Evolutionary conservation across 1,140 invertebrate species (phyloP).

Genomic region (Macrostomum lignano): DNA sequence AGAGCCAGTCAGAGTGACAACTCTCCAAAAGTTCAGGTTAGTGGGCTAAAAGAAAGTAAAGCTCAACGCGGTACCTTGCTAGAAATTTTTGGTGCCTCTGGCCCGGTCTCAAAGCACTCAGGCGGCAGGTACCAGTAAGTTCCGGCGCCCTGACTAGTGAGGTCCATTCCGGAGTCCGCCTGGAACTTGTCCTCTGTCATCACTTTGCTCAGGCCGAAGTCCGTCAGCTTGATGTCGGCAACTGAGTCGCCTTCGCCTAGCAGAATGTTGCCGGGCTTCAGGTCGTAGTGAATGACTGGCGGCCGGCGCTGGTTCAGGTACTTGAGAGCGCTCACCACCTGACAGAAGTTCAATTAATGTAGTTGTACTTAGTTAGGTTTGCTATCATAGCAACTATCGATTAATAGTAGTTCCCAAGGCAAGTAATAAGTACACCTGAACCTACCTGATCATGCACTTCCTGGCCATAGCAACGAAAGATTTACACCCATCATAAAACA

Average conservation of each 20-base stretch:
- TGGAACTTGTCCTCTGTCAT: constrained; percentile 98
- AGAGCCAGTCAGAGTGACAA: too few relatives aligned
- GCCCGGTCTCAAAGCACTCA: constrained; percentile 97
- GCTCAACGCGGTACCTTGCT: too few relatives aligned
- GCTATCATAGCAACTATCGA: too few relatives aligned
- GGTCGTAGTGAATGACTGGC: constrained; percentile 95
- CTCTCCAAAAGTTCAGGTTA: too few relatives aligned
- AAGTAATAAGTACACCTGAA: too few relatives aligned
- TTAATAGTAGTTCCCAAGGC: too few relatives aligned
- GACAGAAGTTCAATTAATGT: constrained; percentile 90
- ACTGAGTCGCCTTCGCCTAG: constrained; percentile 32
- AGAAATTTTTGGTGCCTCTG: constrained; percentile 96
- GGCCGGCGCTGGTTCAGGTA: constrained; percentile 99
- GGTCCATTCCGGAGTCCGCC: constrained; percentile 77
- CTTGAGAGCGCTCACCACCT: constrained; percentile 74
- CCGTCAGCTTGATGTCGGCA: constrained; percentile 87
- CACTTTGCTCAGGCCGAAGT: constrained; percentile 94
- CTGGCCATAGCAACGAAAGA: too few relatives aligned
- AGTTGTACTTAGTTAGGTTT: too few relatives aligned
- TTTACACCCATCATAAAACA: too few relatives aligned
- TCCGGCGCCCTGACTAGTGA: constrained; percentile 92
- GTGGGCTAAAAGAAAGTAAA: too few relatives aligned
- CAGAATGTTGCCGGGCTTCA: constrained; percentile 63
- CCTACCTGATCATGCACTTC: too few relatives aligned
- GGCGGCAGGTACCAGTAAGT: constrained; percentile 99